Base-by-base conservation (phyloP, 1,140 invertebrate species). In the Acyrthosiphon pisum region DNA sequence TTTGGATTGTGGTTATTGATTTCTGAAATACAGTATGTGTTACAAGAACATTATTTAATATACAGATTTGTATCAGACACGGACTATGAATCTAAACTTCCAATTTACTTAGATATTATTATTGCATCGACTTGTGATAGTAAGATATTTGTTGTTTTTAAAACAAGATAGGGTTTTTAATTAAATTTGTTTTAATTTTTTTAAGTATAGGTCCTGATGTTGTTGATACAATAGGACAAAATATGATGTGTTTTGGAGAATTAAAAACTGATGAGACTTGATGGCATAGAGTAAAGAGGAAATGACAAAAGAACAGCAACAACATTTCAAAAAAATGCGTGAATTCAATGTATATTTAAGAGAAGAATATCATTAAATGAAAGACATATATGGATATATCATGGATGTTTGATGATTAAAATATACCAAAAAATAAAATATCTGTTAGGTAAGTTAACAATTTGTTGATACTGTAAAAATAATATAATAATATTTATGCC, bases 31-130 rank as follows among this genome's bases (percentile, higher is more conserved):
- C 95, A 95, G n/a, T 98, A 98, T 94, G 99, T 97, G 95, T 95
- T 97, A 93, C 96, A 98, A 94, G 97, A 97, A 94, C 97, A 97
- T 95, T 96, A 98, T 93, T n/a, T n/a, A n/a, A 96, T 97, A 83
- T 99, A 98, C 95, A 97, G 97, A 95, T 99, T 99, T 95, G 96
- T 97, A 94, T 98, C 98, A 26, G 98, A 99, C 95, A 97, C 96
- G n/a, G 97, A 99, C 93, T 96, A 98, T 95, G 97, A 98, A 95
- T 97, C 97, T 94, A 99, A 98, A 95, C 95, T 99, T 48, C 97
- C 97, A 95, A 97, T 99, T 94, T 99, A 99, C 95, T 96, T 99
- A 88, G 98, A 99, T 95, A 96, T 99, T 86, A 99, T 98, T 14
- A 97, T 99, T 30, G 98, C 98, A 46, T 99, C 98, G 97, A 97